These are phyloP conservation scores for Rosalia funebris DNA, from an alignment of 2,888 invertebrate genomes.

Conservation along the genomic window DNA sequence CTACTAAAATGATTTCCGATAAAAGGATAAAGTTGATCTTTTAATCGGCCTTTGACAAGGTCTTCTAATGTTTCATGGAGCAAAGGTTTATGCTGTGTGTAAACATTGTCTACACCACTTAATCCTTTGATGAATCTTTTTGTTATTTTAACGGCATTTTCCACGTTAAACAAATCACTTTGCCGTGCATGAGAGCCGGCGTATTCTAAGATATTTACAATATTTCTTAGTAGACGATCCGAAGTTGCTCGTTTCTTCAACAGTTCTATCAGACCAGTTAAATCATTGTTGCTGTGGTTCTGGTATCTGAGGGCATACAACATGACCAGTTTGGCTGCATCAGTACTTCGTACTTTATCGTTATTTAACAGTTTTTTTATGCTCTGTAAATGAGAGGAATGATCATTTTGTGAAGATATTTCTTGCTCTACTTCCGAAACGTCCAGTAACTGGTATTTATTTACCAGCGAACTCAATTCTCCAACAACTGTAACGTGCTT, in stretches of 20 bases:
- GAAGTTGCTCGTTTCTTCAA: conserved; percentile 78
- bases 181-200: conserved; percentile 85
- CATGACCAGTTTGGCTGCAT: conserved; percentile 89
- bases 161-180: conserved; percentile 84
- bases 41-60: conserved; percentile 88
- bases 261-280: conserved; percentile 78
- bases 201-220: conserved; percentile 80
- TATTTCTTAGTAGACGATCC: conserved; percentile 70
- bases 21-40: conserved; percentile 86
- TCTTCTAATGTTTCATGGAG: conserved; percentile 91
- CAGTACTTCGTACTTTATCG: conserved; percentile 75
- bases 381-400: conserved; percentile 79
- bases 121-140: conserved; percentile 89
- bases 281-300: conserved; percentile 86
- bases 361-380: conserved; percentile 82
- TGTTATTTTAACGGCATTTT: conserved; percentile 88
- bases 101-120: conserved; percentile 98
- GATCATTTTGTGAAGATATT: conserved; percentile 87
- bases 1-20: conserved; percentile 73
- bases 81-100: conserved; percentile 97
- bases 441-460: conserved; percentile 81
- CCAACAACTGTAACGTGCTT: conserved; percentile 98
- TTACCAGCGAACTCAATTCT: conserved; percentile 89
- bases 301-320: conserved; percentile 95
- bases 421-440: conserved; percentile 95